Base-by-base conservation (phyloP, 1,140 invertebrate species). In the Phthorimaea operculella region DNA sequence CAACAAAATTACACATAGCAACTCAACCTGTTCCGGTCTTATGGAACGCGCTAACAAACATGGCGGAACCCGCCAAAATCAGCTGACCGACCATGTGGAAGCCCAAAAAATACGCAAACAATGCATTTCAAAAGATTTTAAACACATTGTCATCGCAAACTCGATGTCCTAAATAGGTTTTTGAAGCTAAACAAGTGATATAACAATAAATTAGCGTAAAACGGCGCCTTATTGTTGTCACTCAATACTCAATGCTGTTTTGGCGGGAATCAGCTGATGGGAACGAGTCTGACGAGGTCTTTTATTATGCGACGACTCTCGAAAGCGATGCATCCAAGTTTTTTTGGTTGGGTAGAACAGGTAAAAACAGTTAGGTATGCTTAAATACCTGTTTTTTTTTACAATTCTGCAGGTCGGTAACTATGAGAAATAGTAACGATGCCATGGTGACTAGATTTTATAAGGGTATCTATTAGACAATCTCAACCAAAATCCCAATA, bases 231-330 rank as follows among this genome's bases (percentile, higher is more conserved):
- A 4, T 39, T 39, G 36, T 39, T 39, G 36, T 39, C 36, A 39
- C 36, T 12, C 21, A 28, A 28, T 28, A 6, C 21, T 6, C n/a
- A n/a, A 28, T 60, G 64, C 57, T 36, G 61, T 72, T 79, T 74
- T 76, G 74, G 74, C 76, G 74, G 69, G 70, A 75, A 76, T 76
- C 76, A 79, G 76, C 76, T 79, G 76, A 63, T 58, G 53, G 57
- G 36, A 39, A 39, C 36, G 36, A n/a, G 36, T 39, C 36, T 1
- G 8, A 9, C 36, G 36, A 39, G 36, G 50, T 36, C 39, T 33
- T 57, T 21, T 59, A 59, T 42, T 52, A 59, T 55, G 58, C 51
- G 45, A 57, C 56, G 1, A 14, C 3, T 47, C 3, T 39, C 36
- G n/a, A 39, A 39, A 39, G 36, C 36, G 36, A 39, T 39, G 36